Evolutionary conservation across 2,113 vertebrate genomes (phyloP).

Genomic region (Azemiops feae): DNA sequence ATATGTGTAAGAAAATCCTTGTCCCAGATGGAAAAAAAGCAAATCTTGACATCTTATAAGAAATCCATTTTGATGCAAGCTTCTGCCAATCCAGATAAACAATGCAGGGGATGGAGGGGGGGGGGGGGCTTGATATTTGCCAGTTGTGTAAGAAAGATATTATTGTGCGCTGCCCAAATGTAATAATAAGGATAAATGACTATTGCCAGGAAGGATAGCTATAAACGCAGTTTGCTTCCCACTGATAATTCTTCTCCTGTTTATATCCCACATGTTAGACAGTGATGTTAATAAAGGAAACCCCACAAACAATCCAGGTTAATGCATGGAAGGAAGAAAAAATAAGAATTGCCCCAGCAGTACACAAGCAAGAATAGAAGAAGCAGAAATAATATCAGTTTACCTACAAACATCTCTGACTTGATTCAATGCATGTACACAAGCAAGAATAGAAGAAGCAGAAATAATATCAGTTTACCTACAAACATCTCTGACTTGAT

Average conservation of each 20-base stretch:
- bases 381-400: background rate
- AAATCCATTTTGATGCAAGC: background rate
- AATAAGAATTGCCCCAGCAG: background rate
- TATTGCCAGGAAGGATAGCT: slow-evolving; percentile 7
- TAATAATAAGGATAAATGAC: slow-evolving; percentile 6
- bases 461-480: background rate
- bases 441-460: background rate
- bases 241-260: background rate
- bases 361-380: background rate
- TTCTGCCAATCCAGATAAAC: background rate
- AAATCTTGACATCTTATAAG: background rate
- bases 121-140: background rate
- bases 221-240: background rate
- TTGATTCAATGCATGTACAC: background rate
- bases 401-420: background rate
- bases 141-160: background rate
- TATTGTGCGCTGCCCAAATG: background rate
- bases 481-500: background rate
- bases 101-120: background rate
- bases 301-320: background rate
- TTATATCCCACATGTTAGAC: background rate
- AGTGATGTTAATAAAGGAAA: background rate
- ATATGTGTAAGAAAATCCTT: background rate
- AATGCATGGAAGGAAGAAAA: background rate
- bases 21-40: background rate